A percentile compares a stretch with the other conserved stretches of the same genome.
These are phyloP conservation scores for Hypsopygia costalis DNA, from an alignment of 2,888 invertebrate genomes.

Conservation along the genomic window DNA sequence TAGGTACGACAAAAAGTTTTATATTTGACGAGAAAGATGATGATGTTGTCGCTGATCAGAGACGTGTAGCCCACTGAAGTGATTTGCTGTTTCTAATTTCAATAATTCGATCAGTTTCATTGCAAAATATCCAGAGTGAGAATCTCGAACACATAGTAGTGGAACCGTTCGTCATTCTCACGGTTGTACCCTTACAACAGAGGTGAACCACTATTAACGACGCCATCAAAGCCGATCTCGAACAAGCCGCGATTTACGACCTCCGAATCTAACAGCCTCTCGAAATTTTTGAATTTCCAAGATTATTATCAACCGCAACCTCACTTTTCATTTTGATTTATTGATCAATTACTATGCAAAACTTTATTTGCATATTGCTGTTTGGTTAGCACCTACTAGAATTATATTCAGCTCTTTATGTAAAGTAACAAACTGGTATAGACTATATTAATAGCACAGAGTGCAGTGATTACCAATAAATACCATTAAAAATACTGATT, in stretches of 20 bases:
- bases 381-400: neutral
- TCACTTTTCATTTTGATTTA: constrained; percentile 2
- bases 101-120: too few relatives aligned
- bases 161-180: constrained; percentile 17
- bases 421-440: too few relatives aligned
- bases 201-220: constrained; percentile 35
- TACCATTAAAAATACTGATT: too few relatives aligned
- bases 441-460: too few relatives aligned
- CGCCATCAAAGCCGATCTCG: constrained; percentile 38
- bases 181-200: constrained; percentile 13
- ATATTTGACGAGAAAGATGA: too few relatives aligned
- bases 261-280: neutral
- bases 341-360: neutral
- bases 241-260: constrained; percentile 42
- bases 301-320: neutral
- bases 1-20: too few relatives aligned
- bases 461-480: too few relatives aligned
- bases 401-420: too few relatives aligned
- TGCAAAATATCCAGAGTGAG: too few relatives aligned
- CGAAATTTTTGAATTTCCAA: neutral
- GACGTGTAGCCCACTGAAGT: too few relatives aligned
- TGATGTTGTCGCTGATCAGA: too few relatives aligned
- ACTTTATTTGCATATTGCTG: neutral
- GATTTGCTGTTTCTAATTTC: too few relatives aligned
- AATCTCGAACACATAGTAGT: constrained; percentile 12